Percentiles rank a stretch among this genome's conserved stretches.
These are phyloP conservation scores for Cydia pomonella DNA, from an alignment of 1,140 invertebrate genomes.

Conservation along the genomic window DNA sequence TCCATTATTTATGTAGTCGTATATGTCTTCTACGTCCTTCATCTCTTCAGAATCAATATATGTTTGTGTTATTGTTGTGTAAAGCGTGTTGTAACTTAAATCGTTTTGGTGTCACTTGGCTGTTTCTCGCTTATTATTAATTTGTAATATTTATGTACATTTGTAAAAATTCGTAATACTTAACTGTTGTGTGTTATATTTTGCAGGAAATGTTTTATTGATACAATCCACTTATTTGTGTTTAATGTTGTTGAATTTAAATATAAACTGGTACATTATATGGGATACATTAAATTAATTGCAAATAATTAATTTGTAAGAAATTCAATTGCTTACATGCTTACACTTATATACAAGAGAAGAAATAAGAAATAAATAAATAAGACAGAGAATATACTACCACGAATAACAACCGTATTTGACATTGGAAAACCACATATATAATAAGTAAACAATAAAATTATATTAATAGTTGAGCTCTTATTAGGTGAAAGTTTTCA, in stretches of 20 bases:
- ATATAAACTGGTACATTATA: not conserved
- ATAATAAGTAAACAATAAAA: too few relatives aligned
- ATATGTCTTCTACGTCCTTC: too few relatives aligned
- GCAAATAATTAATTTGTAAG: not conserved
- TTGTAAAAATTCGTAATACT: not conserved
- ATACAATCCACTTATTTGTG: not conserved
- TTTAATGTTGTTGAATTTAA: not conserved
- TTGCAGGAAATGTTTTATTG: not conserved
- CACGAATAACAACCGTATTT: too few relatives aligned
- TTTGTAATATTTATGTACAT: not conserved
- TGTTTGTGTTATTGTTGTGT: not conserved
- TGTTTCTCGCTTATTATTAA: not conserved
- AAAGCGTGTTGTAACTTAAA: not conserved
- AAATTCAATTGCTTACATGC: not conserved
- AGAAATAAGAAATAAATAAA: too few relatives aligned
- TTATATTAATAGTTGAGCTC: too few relatives aligned
- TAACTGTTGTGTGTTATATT: not conserved
- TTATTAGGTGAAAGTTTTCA: too few relatives aligned
- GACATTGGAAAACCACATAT: too few relatives aligned
- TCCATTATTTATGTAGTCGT: too few relatives aligned
- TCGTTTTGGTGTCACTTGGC: not conserved
- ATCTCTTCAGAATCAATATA: too few relatives aligned
- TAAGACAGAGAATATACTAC: too few relatives aligned
- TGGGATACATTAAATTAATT: not conserved
- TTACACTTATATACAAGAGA: too few relatives aligned